phyloP scores from a whole-genome alignment of 2,797 vertebrate species.

The Podarcis siculus region DNA sequence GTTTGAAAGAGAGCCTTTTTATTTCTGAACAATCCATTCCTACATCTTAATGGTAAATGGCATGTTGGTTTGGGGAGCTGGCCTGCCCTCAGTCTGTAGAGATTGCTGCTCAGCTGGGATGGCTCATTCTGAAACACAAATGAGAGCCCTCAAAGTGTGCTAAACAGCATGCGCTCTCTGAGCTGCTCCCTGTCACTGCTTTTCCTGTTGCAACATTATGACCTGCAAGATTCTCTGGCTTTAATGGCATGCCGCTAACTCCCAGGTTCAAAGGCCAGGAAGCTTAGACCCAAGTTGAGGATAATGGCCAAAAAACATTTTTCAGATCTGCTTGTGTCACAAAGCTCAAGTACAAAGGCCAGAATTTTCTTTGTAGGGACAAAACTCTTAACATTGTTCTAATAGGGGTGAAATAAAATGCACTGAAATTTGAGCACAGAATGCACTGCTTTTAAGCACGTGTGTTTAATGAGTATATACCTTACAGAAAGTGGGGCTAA shows the following conservation, averaged over 20 bases:
- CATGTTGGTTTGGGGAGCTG: constrained; percentile 54
- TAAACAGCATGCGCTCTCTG: not conserved
- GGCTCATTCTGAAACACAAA: constrained; percentile 35
- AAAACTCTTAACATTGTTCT: not conserved
- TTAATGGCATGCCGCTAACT: not conserved
- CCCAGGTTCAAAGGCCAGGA: constrained; percentile 2
- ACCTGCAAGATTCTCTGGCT: not conserved
- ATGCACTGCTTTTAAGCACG: not conserved
- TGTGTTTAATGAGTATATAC: not conserved
- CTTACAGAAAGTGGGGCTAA: not conserved
- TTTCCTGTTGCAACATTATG: constrained; percentile 2
- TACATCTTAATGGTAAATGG: constrained; percentile 43
- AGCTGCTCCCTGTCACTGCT: not conserved
- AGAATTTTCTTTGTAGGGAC: not conserved
- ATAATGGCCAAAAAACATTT: not conserved
- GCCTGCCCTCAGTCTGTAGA: constrained; percentile 27
- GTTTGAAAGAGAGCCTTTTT: constrained; percentile 49
- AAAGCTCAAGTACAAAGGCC: not conserved
- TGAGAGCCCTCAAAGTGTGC: constrained; percentile 4
- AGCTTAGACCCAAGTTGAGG: not conserved
- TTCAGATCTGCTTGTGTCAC: not conserved
- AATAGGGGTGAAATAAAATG: not conserved
- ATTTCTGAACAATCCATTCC: constrained; percentile 50
- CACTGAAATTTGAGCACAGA: not conserved
- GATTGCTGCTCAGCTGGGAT: constrained; percentile 42